Evolutionary conservation across 2,113 vertebrate species (phyloP), one percentile per base, ranked within the genome.

Genomic region (Saimiri boliviensis): DNA sequence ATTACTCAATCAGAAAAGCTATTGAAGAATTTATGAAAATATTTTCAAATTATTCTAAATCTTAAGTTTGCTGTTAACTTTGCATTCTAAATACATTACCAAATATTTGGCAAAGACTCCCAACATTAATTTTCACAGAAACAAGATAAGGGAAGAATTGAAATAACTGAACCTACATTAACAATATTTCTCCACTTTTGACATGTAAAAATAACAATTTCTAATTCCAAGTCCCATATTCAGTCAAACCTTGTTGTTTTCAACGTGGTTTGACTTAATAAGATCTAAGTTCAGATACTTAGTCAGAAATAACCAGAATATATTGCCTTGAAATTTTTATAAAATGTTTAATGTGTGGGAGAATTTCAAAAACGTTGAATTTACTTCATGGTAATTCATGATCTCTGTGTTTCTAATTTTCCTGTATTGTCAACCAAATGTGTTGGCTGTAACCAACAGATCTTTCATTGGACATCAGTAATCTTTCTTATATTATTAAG

Each of bases 301-400:
- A 95, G 81, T 73, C 81, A 94, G 37, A 32, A 97, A 40, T 89
- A 20, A 81, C 97, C 71, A 95, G 21, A 96, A 23, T 42, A 23
- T 42, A 97, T 90, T 93, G 16, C 76, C 42, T 98, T 97, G 79
- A 97, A 60, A 5, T 84, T 87, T 73, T 27, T 87, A 27, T 27
- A 58, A 90, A 47, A 45, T 66, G 16, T 14, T 58, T 91, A 56
- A 60, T 20, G 4, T n/a, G 35, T 35, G 20, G 10, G 45, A 52
- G 1, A 19, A 58, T 40, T 74, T 52, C 27, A 45, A 95, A 37
- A 30, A 66, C 52, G 70, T n/a, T 74, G 3, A 45, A 30, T 91
- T 81, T 77, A 9, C 32, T 85, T 91, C 9, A 58, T 20, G 35
- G 1, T 58, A 89, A 92, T 86, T 4, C 49, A 6, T 42, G 32